Conservation (phyloP, 2,888 invertebrate genomes). For the Alloplasta piceator region DNA sequence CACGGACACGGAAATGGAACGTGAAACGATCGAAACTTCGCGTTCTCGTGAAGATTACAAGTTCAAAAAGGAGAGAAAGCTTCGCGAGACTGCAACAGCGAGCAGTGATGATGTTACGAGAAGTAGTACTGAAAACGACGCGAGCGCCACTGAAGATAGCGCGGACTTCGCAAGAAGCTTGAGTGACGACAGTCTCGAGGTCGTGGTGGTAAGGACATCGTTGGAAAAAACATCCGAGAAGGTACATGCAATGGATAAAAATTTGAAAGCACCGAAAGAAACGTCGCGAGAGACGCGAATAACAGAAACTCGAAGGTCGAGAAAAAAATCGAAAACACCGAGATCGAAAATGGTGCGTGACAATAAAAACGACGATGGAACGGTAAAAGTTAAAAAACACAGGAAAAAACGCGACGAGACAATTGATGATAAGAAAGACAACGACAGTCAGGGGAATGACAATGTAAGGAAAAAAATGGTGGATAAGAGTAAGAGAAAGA, state of each 20-base stretch:
- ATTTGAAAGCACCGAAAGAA: slow-evolving; percentile 74
- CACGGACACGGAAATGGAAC: slow-evolving; percentile 58
- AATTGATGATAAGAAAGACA: slow-evolving; percentile 32
- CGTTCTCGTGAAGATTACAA: slow-evolving; percentile 2
- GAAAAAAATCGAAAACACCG: slow-evolving; percentile 60
- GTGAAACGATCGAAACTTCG: slow-evolving; percentile 20
- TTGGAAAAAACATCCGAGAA: slow-evolving; percentile 78
- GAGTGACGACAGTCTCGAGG: slow-evolving; percentile 81
- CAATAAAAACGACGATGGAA: slow-evolving; percentile 28
- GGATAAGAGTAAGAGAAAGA: slow-evolving; percentile 74
- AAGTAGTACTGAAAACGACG: slow-evolving; percentile 81
- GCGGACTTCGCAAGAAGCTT: slow-evolving; percentile 76
- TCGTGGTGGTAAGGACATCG: slow-evolving; percentile 78
- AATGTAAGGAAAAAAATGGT: slow-evolving; percentile 51
- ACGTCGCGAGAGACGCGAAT: slow-evolving; percentile 70
- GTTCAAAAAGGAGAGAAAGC: slow-evolving; percentile 7
- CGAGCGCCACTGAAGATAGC: slow-evolving; percentile 56
- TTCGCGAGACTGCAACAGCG: slow-evolving; percentile 24
- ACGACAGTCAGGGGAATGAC: not conserved
- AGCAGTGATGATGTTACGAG: slow-evolving; percentile 61
- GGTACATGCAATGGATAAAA: slow-evolving; percentile 74
- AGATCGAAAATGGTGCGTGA: slow-evolving; percentile 49
- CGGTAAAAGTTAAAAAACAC: slow-evolving; percentile 53
- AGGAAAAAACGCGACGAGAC: slow-evolving; percentile 48
- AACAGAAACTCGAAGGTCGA: slow-evolving; percentile 69